These are phyloP conservation scores for Cisticola juncidis DNA, from an alignment of 2,113 vertebrate species.

Conservation along the genomic window DNA sequence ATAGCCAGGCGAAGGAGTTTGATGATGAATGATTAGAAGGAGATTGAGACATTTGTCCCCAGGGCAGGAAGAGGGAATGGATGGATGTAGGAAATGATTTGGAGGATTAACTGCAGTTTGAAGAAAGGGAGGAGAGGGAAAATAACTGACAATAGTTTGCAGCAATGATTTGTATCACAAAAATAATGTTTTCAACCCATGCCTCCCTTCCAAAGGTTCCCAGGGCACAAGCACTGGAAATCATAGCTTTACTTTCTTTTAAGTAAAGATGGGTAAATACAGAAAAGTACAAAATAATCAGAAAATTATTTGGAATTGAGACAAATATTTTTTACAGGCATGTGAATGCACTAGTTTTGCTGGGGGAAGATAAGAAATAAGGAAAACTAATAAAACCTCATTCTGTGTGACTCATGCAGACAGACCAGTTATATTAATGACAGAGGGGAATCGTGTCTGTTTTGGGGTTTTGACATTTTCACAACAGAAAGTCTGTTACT, in stretches of 20 bases:
- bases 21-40: not conserved
- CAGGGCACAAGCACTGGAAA: not conserved
- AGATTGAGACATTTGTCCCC: constrained; percentile 11
- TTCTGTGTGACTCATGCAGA: fast-evolving
- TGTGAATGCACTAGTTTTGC: not conserved
- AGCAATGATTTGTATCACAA: not conserved
- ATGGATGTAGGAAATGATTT: not conserved
- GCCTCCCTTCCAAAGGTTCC: not conserved
- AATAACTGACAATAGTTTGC: not conserved
- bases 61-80: not conserved
- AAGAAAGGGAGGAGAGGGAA: not conserved
- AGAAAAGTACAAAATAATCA: not conserved
- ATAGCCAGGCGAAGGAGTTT: not conserved
- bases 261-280: not conserved
- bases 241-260: not conserved
- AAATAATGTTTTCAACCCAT: not conserved
- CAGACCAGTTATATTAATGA: not conserved
- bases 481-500: not conserved
- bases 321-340: not conserved
- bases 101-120: constrained; percentile 10
- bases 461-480: not conserved
- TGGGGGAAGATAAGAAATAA: not conserved
- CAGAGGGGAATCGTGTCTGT: not conserved
- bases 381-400: not conserved
- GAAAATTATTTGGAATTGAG: not conserved